Evolutionary conservation across 92 coral and sea anemone genomes (phyloP), one percentile per base, ranked within the genome.

Genomic region (Blastomussa wellsi): DNA sequence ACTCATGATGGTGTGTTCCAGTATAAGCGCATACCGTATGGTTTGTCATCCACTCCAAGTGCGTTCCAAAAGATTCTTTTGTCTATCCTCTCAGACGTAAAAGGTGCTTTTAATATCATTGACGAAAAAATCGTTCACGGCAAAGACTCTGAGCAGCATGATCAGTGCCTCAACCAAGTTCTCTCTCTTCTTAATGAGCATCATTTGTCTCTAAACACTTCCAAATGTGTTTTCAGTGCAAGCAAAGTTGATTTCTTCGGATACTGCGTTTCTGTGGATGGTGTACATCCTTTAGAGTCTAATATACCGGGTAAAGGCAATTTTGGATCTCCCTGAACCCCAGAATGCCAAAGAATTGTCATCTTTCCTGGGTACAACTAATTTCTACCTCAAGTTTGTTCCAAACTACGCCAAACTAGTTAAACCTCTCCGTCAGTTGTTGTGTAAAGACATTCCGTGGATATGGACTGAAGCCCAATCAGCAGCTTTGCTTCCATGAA

Each of bases 221-320:
- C 33, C 37, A 71, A 71, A 37, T 71, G 76, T 71, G 76, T 71
- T 37, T 71, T 37, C 49, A 12, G 49, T 71, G 55, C 57, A 41
- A 73, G 31, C 5, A 51, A 72, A 72, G 76, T 38, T 19, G 76
- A 73, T 73, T 36, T 73, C 14, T 73, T 73, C 57, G 55, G 57
- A 19, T 22, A 73, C 57, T 17, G 77, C 57, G 35, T 66, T 36
- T 71, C 76, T 3, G 76, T 20, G 28, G 51, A 28, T 71, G 76
- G 51, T 33, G 76, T 71, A 71, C 76, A 26, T 5, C 76, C 76
- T 4, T 19, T 36, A 37, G 10, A 71, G 76, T 71, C 76, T 33
- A 71, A 71, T 37, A n/a, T n/a, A n/a, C n/a, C n/a, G n/a, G n/a
- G 76, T 71, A 13, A 71, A 71, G 76, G 76, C 76, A 4, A 73